These are phyloP conservation scores for Sebastes steindachneri DNA, from an alignment of 2,797 vertebrate genomes.

Conservation along the genomic window DNA sequence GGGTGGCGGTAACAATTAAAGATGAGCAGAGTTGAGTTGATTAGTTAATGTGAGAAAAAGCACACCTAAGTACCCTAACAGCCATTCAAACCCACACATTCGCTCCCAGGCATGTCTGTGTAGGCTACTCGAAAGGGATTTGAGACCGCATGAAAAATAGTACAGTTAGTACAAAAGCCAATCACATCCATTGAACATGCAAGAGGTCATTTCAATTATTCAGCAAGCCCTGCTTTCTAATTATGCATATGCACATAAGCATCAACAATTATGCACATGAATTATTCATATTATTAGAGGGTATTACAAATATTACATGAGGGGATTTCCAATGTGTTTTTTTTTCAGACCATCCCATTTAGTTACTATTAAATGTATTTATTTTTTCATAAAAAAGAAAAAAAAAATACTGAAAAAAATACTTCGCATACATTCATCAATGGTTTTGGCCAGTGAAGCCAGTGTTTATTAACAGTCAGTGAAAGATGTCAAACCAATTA, in stretches of 20 bases:
- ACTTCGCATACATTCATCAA: neutral
- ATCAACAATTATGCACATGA: conserved; percentile 31
- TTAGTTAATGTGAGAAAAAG: conserved; percentile 55
- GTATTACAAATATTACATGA: neutral
- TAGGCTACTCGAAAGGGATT: neutral
- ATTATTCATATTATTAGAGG: conserved; percentile 29
- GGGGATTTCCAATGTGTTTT: neutral
- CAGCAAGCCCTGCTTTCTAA: conserved; percentile 14
- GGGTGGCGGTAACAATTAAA: conserved; percentile 44
- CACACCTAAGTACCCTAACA: conserved; percentile 10
- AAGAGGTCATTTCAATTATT: conserved; percentile 39
- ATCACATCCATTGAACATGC: conserved; percentile 10
- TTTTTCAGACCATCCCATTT: neutral
- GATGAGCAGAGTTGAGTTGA: conserved; percentile 31
- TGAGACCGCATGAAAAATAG: neutral
- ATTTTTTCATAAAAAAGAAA: too few relatives aligned
- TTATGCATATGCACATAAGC: conserved; percentile 23
- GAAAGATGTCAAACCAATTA: neutral
- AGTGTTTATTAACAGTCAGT: neutral
- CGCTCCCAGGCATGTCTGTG: neutral
- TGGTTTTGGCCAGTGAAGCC: neutral
- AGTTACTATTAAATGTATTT: neutral
- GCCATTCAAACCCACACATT: conserved; percentile 34
- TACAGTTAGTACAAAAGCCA: neutral
- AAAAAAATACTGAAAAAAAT: too few relatives aligned